Evolutionary conservation across 2,888 invertebrate species (phyloP), one percentile per base, ranked within the genome.

Genomic region (Teinopalpus imperialis): DNA sequence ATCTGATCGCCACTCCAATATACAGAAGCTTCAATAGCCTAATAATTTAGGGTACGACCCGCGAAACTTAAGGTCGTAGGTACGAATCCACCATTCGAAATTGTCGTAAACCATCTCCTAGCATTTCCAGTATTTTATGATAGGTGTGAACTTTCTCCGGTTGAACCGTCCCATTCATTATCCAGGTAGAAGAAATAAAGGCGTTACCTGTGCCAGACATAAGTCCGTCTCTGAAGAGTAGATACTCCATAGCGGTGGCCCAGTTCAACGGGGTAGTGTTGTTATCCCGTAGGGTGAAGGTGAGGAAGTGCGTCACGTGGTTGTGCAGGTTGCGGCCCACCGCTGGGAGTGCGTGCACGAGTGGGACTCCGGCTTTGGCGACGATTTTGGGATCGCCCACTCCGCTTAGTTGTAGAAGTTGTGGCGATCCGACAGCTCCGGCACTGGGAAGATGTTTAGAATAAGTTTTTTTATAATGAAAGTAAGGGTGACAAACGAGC

Each of bases 381-480:
- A 97, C 83, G 8, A 96, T 94, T 0, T 91, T 91, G 1, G 90
- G 90, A 18, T 95, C 95, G 0, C 97, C 97, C 6, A 98, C 90
- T 5, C 98, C 98, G 55, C 97, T 97, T 27, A 97, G 90, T 64
- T 98, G 90, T 7, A 99, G 91, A 32, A 99, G 87, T 72, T 99
- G 98, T 0, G 98, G 98, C 0, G 98, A 95, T 56, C 97, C 98
- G 1, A 99, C 95, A 6, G 98, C 95, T 0, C 98, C 97, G 4
- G 91, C 94, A 52, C 91, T 91, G 56, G 10, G 26, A 3, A 1
- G 8, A n/a, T n/a, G n/a, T n/a, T n/a, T n/a, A n/a, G n/a, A n/a
- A n/a, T n/a, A n/a, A n/a, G n/a, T n/a, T n/a, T n/a, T n/a, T n/a
- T n/a, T n/a, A n/a, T n/a, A n/a, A n/a, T n/a, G n/a, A n/a, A n/a